Conservation (phyloP, 1,140 invertebrate species). For the Teleogryllus occipitalis region DNA sequence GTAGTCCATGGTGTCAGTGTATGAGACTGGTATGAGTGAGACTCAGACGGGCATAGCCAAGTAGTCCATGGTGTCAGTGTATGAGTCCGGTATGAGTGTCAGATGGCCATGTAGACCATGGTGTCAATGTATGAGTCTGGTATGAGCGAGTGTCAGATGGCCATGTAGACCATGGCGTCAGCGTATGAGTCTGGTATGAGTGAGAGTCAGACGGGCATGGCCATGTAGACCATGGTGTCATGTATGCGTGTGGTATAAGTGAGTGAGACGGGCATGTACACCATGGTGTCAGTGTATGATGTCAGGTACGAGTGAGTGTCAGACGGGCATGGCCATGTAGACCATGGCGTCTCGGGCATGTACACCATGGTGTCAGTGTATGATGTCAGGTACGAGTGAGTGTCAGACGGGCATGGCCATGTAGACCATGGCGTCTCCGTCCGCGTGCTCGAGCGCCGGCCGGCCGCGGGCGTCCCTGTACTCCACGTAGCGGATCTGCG, state of each 20-base stretch:
- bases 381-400: too few species aligned
- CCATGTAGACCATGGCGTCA: slow-evolving; percentile 26
- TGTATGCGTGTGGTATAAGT: too few species aligned
- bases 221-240: slow-evolving; percentile 26
- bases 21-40: too few species aligned
- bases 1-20: slow-evolving; percentile 23
- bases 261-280: slow-evolving; percentile 23
- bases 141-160: slow-evolving; percentile 13
- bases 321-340: slow-evolving; percentile 26
- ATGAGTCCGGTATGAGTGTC: too few species aligned
- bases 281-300: slow-evolving; percentile 19
- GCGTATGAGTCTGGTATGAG: too few species aligned
- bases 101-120: slow-evolving; percentile 27
- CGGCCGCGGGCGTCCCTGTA: slow-evolving; percentile 22
- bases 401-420: slow-evolving; percentile 24
- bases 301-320: too few species aligned
- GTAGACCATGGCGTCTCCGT: slow-evolving; percentile 21
- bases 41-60: slow-evolving; percentile 24
- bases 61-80: slow-evolving; percentile 23
- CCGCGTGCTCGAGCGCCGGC: slow-evolving; percentile 20
- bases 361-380: slow-evolving; percentile 24
- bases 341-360: slow-evolving; percentile 24
- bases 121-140: too few species aligned
- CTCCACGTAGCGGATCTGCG: slow-evolving; percentile 17
- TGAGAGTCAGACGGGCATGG: slow-evolving; percentile 11